phyloP scores from a whole-genome alignment of 2,113 vertebrate species.

The Oreotrochilus melanogaster region DNA sequence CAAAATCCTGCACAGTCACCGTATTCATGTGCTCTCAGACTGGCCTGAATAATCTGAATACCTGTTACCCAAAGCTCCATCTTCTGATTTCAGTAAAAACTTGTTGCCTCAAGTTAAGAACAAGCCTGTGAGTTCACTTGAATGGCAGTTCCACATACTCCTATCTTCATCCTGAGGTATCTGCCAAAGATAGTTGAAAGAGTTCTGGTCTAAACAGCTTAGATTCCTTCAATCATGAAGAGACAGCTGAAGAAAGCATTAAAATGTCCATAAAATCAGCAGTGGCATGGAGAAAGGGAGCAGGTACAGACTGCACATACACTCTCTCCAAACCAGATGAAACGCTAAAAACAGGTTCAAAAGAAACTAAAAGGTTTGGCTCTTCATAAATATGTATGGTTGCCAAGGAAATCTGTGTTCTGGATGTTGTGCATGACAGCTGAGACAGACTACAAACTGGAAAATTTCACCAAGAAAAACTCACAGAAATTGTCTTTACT shows the following conservation, averaged over 20 bases:
- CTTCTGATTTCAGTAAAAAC: neutral
- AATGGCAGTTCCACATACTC: neutral
- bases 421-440: neutral
- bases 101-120: neutral
- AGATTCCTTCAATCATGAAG: neutral
- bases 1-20: neutral
- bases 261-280: neutral
- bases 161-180: neutral
- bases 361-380: neutral
- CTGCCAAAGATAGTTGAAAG: neutral
- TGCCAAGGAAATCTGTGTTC: neutral
- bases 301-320: neutral
- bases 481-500: neutral
- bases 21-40: neutral
- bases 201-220: neutral
- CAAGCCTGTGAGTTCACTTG: neutral
- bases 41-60: neutral
- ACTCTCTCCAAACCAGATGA: neutral
- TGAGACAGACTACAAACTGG: neutral
- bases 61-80: neutral
- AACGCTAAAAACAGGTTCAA: neutral
- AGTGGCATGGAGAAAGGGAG: neutral
- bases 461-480: neutral
- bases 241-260: neutral
- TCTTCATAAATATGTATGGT: neutral